These are phyloP conservation scores for Micronycteris hirsuta DNA, from an alignment of 2,113 vertebrate species.

Conservation along the genomic window DNA sequence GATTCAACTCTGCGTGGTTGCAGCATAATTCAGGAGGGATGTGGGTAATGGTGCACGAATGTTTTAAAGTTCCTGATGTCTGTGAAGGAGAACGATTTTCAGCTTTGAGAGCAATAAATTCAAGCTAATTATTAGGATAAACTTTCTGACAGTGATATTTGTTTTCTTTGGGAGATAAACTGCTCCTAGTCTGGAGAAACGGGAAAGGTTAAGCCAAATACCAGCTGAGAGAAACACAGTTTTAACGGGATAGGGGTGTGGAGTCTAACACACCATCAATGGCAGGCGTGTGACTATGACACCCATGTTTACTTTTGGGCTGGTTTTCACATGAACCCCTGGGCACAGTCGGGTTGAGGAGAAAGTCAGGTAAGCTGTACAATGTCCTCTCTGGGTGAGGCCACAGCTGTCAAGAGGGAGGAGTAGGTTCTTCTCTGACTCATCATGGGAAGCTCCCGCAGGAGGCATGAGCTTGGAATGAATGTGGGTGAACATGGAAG, in stretches of 20 bases:
- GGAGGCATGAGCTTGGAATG: not conserved
- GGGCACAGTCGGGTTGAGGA: not conserved
- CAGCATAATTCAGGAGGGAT: not conserved
- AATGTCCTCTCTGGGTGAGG: not conserved
- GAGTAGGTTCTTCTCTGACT: not conserved
- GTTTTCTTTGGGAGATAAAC: conserved; percentile 43
- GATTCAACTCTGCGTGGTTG: not conserved
- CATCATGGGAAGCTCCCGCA: not conserved
- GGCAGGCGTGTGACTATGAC: not conserved
- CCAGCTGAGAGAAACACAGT: not conserved
- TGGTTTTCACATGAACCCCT: not conserved
- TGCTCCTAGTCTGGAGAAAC: not conserved
- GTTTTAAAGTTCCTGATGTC: conserved; percentile 6
- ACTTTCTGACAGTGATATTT: conserved; percentile 40
- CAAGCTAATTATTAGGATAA: conserved; percentile 52
- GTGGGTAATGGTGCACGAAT: not conserved
- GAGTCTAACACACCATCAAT: not conserved
- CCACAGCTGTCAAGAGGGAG: not conserved
- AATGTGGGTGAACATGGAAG: not conserved
- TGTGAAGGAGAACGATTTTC: not conserved
- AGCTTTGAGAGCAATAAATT: conserved; percentile 17
- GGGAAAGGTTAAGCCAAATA: not conserved
- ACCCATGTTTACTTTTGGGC: not conserved
- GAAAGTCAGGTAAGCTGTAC: not conserved
- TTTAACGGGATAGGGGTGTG: not conserved